Evolutionary conservation across 2,888 invertebrate species (phyloP).

Genomic region (Tolmerus cingulatus): DNA sequence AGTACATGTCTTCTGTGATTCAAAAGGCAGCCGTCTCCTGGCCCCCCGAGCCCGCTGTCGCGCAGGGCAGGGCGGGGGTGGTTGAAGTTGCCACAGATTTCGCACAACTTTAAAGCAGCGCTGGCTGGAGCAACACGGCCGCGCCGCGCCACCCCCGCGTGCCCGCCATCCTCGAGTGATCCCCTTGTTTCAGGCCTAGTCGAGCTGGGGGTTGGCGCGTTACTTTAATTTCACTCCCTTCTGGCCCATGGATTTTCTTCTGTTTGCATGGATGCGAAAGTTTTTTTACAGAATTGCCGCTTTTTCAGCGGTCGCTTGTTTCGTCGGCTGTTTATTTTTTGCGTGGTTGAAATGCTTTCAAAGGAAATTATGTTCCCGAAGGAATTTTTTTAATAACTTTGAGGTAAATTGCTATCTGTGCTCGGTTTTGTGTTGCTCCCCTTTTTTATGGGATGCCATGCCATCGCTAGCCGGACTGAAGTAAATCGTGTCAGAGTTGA

Average conservation of each 20-base stretch:
- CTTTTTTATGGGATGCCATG: background rate
- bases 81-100: slow-evolving; percentile 33
- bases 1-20: background rate
- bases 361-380: background rate
- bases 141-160: background rate
- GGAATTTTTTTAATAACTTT: background rate
- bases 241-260: slow-evolving; percentile 1
- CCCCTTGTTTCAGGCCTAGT: background rate
- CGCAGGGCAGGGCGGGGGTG: background rate
- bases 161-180: background rate
- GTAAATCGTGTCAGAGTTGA: background rate
- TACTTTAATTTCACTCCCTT: slow-evolving; percentile 23
- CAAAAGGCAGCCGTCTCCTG: background rate
- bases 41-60: background rate
- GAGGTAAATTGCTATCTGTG: background rate
- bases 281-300: background rate
- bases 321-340: background rate
- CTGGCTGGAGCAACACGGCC: background rate
- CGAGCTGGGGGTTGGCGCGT: background rate
- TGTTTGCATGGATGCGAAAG: slow-evolving; percentile 6
- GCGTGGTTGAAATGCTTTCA: background rate
- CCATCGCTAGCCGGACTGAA: background rate
- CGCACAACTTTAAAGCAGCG: slow-evolving; percentile 31
- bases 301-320: background rate
- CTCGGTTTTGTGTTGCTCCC: background rate